Evolutionary conservation across 2,888 invertebrate genomes (phyloP), one percentile per base, ranked within the genome.

Genomic region (Apodemia zela): DNA sequence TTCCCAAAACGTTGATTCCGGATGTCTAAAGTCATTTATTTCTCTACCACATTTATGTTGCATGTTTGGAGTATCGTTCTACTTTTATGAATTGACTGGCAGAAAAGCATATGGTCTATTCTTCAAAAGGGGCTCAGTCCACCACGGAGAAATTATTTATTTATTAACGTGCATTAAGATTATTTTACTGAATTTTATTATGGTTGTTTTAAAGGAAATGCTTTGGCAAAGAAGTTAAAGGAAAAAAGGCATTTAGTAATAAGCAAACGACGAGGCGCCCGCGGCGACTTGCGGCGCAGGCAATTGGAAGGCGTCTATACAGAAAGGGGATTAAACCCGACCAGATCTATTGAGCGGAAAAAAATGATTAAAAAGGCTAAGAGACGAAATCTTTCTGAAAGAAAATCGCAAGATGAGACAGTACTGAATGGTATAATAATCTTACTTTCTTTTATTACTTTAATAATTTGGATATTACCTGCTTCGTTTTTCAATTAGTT

Each of bases 161-260:
- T 7, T 33, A 7, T 33, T 33, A 1, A 1, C 8, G 8, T 8
- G 8, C 8, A 33, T 33, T 7, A 8, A 8, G 33, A 11, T 38
- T 38, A 38, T 13, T 11, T 38, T 38, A 38, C 38, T 38, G 38
- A 11, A 38, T 11, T 0, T 13, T 38, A 35, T 11, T 11, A 35
- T 13, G 11, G 13, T 38, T 62, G 38, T 64, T 61, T 67, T 59
- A 33, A 64, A 79, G 77, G 69, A 33, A 67, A 71, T 68, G 66
- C 70, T 33, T 47, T 80, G 54, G 69, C 73, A 45, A 73, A 77
- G 29, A 74, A 75, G 59, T 66, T 79, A 64, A 61, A 65, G 15
- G 78, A 75, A 66, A 77, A 80, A 21, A 72, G 79, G 61, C 73
- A 73, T 51, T 67, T 81, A 63, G 65, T 79, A 10, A 66, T 81